Evolutionary conservation across 2,113 vertebrate species (phyloP), one percentile per base, ranked within the genome.

Genomic region (Oreochromis aureus): DNA sequence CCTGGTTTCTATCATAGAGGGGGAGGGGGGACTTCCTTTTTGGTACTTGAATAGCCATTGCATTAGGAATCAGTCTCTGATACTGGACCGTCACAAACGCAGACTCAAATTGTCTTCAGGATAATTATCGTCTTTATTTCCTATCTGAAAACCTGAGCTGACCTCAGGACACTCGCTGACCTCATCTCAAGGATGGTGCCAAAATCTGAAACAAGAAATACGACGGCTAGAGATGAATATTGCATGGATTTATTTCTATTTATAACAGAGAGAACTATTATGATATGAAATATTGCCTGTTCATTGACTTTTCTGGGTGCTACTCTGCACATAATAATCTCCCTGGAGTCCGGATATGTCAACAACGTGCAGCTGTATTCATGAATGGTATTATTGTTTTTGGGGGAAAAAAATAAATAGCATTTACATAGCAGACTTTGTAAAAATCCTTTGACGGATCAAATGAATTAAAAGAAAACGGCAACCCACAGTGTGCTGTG

Each of bases 181-280:
- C 94, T 94, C 94, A 73, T 91, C 82, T 91, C 39, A 73, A 91
- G 81, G 89, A 93, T 84, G 91, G 94, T 95, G 95, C 93, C 95
- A 96, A 69, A 95, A 95, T 90, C 86, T 85, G 36, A 87, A 93
- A 92, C 71, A 80, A 87, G 86, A 93, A 90, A 87, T 82, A 84
- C 83, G 82, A 89, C 12, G 24, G 90, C 92, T 91, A 88, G 86
- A 92, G 89, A 92, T 94, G 89, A 93, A 93, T 92, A 93, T 93
- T 96, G 95, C 94, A 96, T 96, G 92, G 91, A 94, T 94, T 95
- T 91, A 92, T 94, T 95, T 95, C 91, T 94, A 87, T 92, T 88
- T 92, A 87, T 90, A 92, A 89, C 88, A 91, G 93, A 94, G 93
- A 94, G 89, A 90, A 93, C 89, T 92, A 84, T 88, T 93, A 91